Conservation (phyloP, 2,113 vertebrate genomes). For the Brienomyrus longianalis region DNA sequence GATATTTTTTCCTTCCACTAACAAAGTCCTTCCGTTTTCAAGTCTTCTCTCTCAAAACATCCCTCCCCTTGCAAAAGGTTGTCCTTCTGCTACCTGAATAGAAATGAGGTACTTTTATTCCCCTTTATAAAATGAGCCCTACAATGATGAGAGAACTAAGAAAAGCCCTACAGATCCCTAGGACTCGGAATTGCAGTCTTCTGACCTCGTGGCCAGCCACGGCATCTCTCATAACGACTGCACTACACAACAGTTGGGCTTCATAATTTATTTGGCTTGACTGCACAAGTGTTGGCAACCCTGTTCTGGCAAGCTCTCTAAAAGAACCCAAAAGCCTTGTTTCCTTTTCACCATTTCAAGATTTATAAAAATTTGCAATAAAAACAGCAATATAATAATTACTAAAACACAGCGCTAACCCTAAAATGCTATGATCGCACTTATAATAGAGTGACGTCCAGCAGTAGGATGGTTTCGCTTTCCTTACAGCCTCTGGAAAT, state of each 20-base stretch:
- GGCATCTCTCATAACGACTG: constrained; percentile 10
- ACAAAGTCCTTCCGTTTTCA: neutral
- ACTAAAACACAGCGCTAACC: constrained; percentile 20
- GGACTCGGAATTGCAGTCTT: neutral
- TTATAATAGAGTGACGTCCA: constrained; percentile 67
- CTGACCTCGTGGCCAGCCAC: constrained; percentile 19
- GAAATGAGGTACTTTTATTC: neutral
- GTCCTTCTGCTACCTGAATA: constrained; percentile 4
- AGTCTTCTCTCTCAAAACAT: constrained; percentile 24
- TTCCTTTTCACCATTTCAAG: constrained; percentile 34
- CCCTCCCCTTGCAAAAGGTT: constrained; percentile 11
- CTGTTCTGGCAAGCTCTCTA: constrained; percentile 29
- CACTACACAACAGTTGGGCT: constrained; percentile 18
- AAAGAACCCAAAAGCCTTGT: constrained; percentile 71
- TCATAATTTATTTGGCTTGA: constrained; percentile 31
- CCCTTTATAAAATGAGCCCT: neutral
- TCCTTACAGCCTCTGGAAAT: neutral
- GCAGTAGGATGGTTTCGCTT: constrained; percentile 40
- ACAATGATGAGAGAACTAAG: neutral
- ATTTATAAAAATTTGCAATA: constrained; percentile 47
- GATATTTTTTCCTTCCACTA: constrained; percentile 21
- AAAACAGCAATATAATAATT: constrained; percentile 27
- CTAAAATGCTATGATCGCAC: constrained; percentile 43
- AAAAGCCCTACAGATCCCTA: neutral
- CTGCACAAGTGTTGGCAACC: constrained; percentile 24